Evolutionary conservation across 2,113 vertebrate genomes (phyloP).

Genomic region (Leucoraja erinaceus): DNA sequence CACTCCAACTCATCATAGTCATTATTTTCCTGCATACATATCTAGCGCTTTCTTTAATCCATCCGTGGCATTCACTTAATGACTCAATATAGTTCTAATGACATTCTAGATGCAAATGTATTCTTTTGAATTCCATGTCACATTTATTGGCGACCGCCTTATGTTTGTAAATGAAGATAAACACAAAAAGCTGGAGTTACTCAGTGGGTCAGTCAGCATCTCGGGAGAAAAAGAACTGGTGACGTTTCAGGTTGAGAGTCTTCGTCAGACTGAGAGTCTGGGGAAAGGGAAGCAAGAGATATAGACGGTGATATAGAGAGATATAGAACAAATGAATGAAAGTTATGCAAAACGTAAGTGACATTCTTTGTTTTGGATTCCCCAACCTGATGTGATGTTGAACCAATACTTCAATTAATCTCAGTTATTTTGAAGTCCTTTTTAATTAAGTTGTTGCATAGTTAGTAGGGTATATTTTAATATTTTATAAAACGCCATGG

Average conservation of each 20-base stretch:
- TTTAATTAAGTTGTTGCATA: neutral
- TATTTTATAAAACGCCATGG: neutral
- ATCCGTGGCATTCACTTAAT: neutral
- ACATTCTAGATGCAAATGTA: neutral
- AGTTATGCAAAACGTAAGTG: no score
- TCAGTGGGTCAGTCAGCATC: no score
- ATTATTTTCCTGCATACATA: neutral
- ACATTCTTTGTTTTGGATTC: neutral
- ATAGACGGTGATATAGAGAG: no score
- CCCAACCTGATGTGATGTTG: neutral
- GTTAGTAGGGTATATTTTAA: neutral
- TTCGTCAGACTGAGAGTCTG: no score
- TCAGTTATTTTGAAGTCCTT: neutral
- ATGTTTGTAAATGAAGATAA: neutral
- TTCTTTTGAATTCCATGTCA: neutral
- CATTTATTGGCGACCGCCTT: neutral
- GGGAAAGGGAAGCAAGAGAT: no score
- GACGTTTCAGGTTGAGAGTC: no score
- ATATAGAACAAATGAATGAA: no score
- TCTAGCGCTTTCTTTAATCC: neutral
- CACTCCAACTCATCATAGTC: neutral
- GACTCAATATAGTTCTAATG: neutral
- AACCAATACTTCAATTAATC: neutral
- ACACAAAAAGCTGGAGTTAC: no score
- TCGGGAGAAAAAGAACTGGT: no score